Evolutionary conservation across 1,140 invertebrate species (phyloP), one percentile per base, ranked within the genome.

Genomic region (Brachystomella parvula): DNA sequence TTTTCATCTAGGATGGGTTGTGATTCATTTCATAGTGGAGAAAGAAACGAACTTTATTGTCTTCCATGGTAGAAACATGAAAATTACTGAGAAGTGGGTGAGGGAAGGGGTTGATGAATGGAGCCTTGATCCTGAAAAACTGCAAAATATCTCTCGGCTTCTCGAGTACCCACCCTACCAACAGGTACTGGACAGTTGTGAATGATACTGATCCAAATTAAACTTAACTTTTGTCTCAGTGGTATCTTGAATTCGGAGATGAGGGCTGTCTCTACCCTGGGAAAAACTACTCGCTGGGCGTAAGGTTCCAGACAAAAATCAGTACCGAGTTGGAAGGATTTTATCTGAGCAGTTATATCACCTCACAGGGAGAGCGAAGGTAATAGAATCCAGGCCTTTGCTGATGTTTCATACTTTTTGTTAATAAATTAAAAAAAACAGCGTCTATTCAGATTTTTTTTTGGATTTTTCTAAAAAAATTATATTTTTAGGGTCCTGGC

Each of bases 41-140:
- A 83, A 87, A 76, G 87, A 91, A 74, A 92, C 90, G 35, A 84
- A 88, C 76, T 94, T 89, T 78, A 87, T 98, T 75, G 89, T 97
- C 64, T 84, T 97, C 67, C 93, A 97, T 80, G 85, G 87, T 73
- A 87, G 92, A 76, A 89, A 94, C 75, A 83, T 96, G 77, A 92
- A 89, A 75, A 87, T 96, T 67, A 89, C 86, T 3, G 87, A 91
- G 76, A 86, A 89, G 76, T 73, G 68, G 66, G 65, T 75, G 15
- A 69, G 72, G 39, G 74, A 74, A 47, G 71, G 67, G 32, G 64
- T 66, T 29, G 65, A 72, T 26, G 71, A 75, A 61, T 58, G 65
- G 30, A 63, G 56, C n/a, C 70, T 67, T 9, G 66, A 68, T 56
- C 65, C 64, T 86, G 88, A 44, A 84, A 60, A 89, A 67, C 80